Conservation (phyloP, 2,113 vertebrate species). For the Laticauda colubrina region DNA sequence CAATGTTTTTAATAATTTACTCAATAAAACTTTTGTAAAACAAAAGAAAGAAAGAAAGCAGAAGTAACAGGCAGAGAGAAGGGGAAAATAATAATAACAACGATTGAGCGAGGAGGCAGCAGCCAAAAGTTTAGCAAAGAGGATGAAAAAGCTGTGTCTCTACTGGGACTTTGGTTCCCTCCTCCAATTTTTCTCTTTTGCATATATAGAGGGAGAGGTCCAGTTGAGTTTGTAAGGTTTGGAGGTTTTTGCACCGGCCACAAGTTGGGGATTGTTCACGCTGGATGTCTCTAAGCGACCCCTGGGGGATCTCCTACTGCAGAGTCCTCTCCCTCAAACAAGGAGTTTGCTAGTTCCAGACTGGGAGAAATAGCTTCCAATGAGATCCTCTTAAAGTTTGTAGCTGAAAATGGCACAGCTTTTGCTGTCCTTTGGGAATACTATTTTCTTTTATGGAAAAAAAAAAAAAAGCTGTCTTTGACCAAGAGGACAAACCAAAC, state of each 20-base stretch:
- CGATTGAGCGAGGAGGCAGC: not conserved
- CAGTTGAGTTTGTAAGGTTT: not conserved
- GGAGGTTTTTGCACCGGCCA: not conserved
- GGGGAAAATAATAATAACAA: not conserved
- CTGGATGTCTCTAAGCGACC: no score
- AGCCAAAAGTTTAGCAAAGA: not conserved
- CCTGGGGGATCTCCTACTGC: no score
- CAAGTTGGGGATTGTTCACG: not conserved
- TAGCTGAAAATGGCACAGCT: not conserved
- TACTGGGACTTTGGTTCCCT: not conserved
- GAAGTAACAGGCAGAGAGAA: not conserved
- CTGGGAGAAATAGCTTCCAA: not conserved
- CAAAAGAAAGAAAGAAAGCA: not conserved
- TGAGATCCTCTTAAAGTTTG: not conserved
- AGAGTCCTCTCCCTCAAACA: not conserved
- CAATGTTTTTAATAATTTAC: no score
- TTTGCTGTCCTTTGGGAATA: not conserved
- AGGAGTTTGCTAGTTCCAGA: not conserved
- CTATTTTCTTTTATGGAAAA: no score
- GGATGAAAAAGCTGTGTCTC: not conserved
- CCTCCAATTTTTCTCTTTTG: not conserved
- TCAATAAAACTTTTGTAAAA: no score
- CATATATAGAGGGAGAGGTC: not conserved
- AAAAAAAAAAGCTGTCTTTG: no score
- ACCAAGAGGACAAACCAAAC: no score